Evolutionary conservation across 2,113 vertebrate genomes (phyloP).

Genomic region (Agelaius phoeniceus): DNA sequence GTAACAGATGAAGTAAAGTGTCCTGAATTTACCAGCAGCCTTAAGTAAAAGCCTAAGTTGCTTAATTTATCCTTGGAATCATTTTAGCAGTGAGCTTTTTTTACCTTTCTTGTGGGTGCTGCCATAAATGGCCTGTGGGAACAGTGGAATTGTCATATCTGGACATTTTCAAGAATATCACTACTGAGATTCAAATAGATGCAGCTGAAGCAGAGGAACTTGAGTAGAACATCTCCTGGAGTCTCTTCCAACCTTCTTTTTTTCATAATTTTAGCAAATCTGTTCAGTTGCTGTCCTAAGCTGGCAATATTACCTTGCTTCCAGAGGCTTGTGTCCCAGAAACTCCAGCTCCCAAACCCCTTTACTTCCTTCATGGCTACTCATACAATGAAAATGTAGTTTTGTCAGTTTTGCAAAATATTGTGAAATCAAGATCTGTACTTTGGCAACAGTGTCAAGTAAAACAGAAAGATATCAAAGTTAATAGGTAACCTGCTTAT

Average conservation of each 20-base stretch:
- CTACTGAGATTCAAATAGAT: not conserved
- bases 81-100: constrained; percentile 19
- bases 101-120: constrained; percentile 15
- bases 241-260: not conserved
- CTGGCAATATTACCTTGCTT: not conserved
- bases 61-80: not conserved
- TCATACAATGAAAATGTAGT: not conserved
- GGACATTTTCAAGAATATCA: not conserved
- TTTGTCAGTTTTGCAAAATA: not conserved
- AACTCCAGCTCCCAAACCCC: not conserved
- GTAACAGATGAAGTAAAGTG: not conserved
- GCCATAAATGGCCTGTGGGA: not conserved
- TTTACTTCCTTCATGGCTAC: not conserved
- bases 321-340: not conserved
- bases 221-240: not conserved
- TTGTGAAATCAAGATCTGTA: constrained; percentile 14
- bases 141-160: not conserved
- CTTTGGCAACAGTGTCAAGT: not conserved
- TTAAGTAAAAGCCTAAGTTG: not conserved
- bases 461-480: not conserved
- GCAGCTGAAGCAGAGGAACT: not conserved
- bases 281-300: not conserved
- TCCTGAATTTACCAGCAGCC: not conserved
- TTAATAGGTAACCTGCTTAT: not conserved
- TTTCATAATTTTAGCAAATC: not conserved